Evolutionary conservation across 1,140 invertebrate genomes (phyloP).

Genomic region (Orchesella cincta): DNA sequence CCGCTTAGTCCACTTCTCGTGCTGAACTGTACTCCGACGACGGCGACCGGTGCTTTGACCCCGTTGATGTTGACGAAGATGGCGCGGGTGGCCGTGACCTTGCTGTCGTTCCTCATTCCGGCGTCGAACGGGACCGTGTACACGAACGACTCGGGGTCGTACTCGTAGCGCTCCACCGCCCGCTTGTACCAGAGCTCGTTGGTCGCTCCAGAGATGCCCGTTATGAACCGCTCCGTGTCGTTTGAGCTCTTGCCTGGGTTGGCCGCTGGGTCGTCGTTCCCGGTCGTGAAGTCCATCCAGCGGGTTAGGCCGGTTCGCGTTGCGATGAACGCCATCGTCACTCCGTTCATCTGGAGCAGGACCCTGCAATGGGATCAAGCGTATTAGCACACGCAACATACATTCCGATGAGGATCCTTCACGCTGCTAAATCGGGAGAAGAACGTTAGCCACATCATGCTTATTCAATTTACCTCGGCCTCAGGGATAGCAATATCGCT

Average conservation of each 20-base stretch:
- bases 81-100: constrained; percentile 86
- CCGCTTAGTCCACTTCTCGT: constrained; percentile 75
- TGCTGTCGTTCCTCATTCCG: constrained; percentile 66
- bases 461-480: constrained; percentile 81
- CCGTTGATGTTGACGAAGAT: constrained; percentile 83
- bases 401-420: background rate
- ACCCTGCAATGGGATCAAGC: constrained; percentile 36
- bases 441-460: too few species aligned
- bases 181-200: constrained; percentile 90
- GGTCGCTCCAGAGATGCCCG: constrained; percentile 66
- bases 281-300: constrained; percentile 66
- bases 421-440: background rate
- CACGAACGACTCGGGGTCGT: constrained; percentile 86
- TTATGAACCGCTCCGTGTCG: background rate
- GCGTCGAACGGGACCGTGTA: constrained; percentile 87
- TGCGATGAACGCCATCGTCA: constrained; percentile 72
- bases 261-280: constrained; percentile 33
- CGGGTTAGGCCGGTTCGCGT: constrained; percentile 83
- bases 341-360: constrained; percentile 25
- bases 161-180: constrained; percentile 83
- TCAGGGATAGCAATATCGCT: constrained; percentile 80
- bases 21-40: constrained; percentile 84
- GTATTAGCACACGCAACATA: constrained; percentile 31
- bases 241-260: background rate
- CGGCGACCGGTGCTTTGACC: constrained; percentile 81